Conservation (phyloP, 2,113 vertebrate genomes). For the Cairina moschata region DNA sequence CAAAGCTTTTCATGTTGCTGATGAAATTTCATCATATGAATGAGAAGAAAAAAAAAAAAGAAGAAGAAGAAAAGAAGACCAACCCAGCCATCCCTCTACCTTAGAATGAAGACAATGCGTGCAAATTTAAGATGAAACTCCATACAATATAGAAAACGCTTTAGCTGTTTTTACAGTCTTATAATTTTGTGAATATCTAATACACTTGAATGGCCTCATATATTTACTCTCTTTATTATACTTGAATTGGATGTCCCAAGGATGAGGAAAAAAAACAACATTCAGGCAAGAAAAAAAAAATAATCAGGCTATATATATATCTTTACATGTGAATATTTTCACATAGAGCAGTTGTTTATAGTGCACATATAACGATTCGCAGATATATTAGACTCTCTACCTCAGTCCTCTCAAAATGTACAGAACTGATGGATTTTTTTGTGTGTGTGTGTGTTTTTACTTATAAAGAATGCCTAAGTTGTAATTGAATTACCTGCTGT, state of each 20-base stretch:
- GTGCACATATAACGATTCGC: not conserved
- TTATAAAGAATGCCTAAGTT: not conserved
- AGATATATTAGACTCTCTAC: not conserved
- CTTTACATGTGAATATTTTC: not conserved
- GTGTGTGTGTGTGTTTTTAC: not conserved
- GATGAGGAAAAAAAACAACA: not conserved
- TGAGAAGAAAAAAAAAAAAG: not conserved
- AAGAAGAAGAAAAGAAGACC: not conserved
- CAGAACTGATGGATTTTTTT: not conserved
- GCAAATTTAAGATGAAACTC: not conserved
- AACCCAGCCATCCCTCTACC: not conserved
- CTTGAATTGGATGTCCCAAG: accelerated
- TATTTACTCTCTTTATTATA: not conserved
- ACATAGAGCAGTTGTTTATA: not conserved
- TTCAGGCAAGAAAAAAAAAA: too few species aligned
- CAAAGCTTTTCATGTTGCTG: not conserved
- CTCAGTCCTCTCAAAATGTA: not conserved
- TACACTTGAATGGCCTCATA: not conserved
- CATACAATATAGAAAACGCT: not conserved
- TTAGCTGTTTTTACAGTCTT: not conserved
- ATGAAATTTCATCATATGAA: not conserved
- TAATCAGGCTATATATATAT: not conserved
- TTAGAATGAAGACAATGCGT: not conserved
- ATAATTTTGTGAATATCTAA: not conserved
- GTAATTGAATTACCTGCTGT: not conserved